Evolutionary conservation across 2,888 invertebrate species (phyloP), one percentile per base, ranked within the genome.

Genomic region (Sminthurinus aureus): DNA sequence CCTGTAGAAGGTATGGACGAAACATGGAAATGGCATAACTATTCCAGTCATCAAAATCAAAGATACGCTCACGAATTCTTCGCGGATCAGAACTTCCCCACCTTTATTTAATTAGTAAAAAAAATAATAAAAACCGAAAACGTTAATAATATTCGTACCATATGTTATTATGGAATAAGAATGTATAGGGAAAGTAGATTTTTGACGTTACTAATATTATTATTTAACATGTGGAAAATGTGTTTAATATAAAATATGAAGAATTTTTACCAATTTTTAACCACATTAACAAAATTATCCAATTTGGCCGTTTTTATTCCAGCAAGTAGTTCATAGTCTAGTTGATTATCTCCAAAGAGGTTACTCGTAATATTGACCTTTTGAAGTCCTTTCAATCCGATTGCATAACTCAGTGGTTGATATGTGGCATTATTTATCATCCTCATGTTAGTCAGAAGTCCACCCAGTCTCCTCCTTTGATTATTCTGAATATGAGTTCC

Each of bases 1-100:
- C 94, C 89, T 94, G 94, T 0, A 94, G 93, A 83, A 98, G 92
- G 90, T 94, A 99, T 0, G 99, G 99, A 82, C 94, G 93, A 90
- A 95, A 99, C 18, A 94, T 93, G 0, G 98, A 98, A 80, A 98
- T 93, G 0, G 98, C 98, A 90, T 97, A 98, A 90, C 97, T 96
- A 90, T 99, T 99, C 99, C 99, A 99, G 90, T 99, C 98, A 90
- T 99, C 98, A 91, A 99, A 98, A 91, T 99, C 99, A 90, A 99
- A 98, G 89, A 99, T 98, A 89, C 94, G 93, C 79, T 93, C 92
- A 84, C 94, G 93, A 81, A 99, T 99, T 82, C 93, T 92, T 8
- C 91, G 91, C 80, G 95, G 94, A 82, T 94, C 93, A 0, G 92
- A 91, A 3, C 94, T 94, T 15, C 98, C 99, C 99, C 99, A 99